Conservation (phyloP, 2,113 vertebrate genomes). For the Cnemophilus loriae region DNA sequence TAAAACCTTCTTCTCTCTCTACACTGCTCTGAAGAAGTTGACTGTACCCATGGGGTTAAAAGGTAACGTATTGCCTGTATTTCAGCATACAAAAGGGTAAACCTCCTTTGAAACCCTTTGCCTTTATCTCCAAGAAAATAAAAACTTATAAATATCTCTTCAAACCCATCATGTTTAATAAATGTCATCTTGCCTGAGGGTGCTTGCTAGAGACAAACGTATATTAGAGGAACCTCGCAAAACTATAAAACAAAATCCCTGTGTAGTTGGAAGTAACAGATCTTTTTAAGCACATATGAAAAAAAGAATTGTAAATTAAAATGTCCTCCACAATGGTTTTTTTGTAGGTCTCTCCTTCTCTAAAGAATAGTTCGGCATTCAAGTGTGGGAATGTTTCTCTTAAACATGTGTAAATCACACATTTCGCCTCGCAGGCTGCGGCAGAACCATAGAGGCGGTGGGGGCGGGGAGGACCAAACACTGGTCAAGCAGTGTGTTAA, state of each 20-base stretch:
- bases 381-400: slow-evolving; percentile 68
- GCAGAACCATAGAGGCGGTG: background rate
- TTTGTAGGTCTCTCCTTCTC: background rate
- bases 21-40: background rate
- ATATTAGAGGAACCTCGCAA: background rate
- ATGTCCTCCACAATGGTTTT: background rate
- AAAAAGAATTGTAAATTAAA: slow-evolving; percentile 63
- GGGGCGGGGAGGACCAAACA: slow-evolving; percentile 39
- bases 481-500: slow-evolving; percentile 70
- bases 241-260: slow-evolving; percentile 16
- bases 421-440: background rate
- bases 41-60: background rate
- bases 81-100: background rate
- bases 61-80: background rate
- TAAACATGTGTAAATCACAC: slow-evolving; percentile 68
- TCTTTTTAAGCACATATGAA: slow-evolving; percentile 25
- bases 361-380: slow-evolving; percentile 30
- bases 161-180: slow-evolving; percentile 5
- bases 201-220: background rate
- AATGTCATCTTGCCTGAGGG: slow-evolving; percentile 6
- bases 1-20: background rate
- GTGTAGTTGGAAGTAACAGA: slow-evolving; percentile 42
- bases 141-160: slow-evolving; percentile 15
- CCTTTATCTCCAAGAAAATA: background rate
- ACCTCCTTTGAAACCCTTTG: background rate